Conservation (phyloP, 2,888 invertebrate genomes). For the Dynastes tityus region DNA sequence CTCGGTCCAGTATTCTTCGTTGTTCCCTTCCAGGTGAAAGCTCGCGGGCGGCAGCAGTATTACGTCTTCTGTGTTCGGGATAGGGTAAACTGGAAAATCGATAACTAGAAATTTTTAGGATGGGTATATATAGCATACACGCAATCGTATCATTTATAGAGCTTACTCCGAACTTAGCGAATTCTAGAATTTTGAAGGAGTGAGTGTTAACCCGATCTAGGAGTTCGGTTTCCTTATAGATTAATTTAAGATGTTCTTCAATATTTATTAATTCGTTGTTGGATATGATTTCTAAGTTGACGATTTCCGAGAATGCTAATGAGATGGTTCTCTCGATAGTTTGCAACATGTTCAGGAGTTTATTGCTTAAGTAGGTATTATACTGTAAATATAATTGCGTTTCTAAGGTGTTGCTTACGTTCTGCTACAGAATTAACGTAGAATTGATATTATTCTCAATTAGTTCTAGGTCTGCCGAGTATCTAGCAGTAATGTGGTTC, state of each 20-base stretch:
- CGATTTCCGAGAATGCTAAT: constrained; percentile 49
- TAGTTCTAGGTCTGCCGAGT: constrained; percentile 44
- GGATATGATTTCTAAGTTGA: constrained; percentile 52
- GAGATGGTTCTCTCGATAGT: constrained; percentile 52
- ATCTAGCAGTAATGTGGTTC: constrained; percentile 52
- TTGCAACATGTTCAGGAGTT: constrained; percentile 42
- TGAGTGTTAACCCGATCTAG: constrained; percentile 48
- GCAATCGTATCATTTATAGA: constrained; percentile 37
- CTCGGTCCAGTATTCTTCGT: constrained; percentile 14
- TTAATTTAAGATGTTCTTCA: constrained; percentile 49
- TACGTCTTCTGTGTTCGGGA: constrained; percentile 14
- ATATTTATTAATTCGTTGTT: constrained; percentile 51
- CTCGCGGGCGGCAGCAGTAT: not conserved
- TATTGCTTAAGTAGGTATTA: constrained; percentile 44
- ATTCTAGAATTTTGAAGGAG: constrained; percentile 40
- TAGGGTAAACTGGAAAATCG: constrained; percentile 28
- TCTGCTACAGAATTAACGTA: constrained; percentile 24
- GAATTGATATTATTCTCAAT: constrained; percentile 43
- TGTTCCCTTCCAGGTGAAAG: not conserved
- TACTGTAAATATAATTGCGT: constrained; percentile 42
- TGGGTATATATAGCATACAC: constrained; percentile 44
- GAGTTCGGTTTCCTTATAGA: constrained; percentile 53
- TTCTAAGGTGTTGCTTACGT: constrained; percentile 39
- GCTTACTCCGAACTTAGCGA: constrained; percentile 29
- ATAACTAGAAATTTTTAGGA: constrained; percentile 18